phyloP scores from a whole-genome alignment of 2,888 invertebrate genomes.

The Apoda limacodes region DNA sequence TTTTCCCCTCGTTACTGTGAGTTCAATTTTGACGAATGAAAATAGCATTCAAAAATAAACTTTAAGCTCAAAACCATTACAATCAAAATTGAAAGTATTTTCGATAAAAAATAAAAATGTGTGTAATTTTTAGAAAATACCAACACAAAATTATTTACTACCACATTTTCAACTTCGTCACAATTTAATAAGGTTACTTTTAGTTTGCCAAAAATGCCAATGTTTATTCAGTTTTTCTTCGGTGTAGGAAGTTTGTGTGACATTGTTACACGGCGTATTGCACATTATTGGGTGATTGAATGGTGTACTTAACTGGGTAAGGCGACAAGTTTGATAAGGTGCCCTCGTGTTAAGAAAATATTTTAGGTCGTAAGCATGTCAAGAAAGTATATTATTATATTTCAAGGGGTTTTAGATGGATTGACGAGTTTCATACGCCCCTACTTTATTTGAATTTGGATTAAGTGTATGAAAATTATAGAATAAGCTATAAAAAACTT shows the following conservation, averaged over 20 bases:
- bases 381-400: too few species aligned
- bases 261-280: conserved; percentile 67
- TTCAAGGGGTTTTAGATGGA: too few species aligned
- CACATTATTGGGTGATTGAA: conserved; percentile 70
- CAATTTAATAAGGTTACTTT: too few species aligned
- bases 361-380: too few species aligned
- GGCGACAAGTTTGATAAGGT: conserved; percentile 61
- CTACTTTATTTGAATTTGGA: too few species aligned
- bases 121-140: conserved; percentile 48
- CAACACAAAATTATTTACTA: too few species aligned
- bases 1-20: conserved; percentile 43
- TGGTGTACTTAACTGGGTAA: conserved; percentile 52
- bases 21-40: too few species aligned
- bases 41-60: conserved; percentile 23
- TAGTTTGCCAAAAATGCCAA: conserved; percentile 4
- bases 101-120: conserved; percentile 36
- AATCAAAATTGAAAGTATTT: conserved; percentile 3
- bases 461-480: too few species aligned
- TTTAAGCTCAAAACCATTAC: rapidly evolving
- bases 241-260: conserved; percentile 45
- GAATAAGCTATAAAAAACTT: too few species aligned
- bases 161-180: too few species aligned
- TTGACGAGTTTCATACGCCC: too few species aligned
- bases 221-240: conserved; percentile 25
- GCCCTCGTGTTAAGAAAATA: too few species aligned